A percentile compares a stretch with the other conserved stretches of the same genome.
Evolutionary conservation across 2,888 invertebrate species (phyloP).

Genomic region (Oligia latruncula): DNA sequence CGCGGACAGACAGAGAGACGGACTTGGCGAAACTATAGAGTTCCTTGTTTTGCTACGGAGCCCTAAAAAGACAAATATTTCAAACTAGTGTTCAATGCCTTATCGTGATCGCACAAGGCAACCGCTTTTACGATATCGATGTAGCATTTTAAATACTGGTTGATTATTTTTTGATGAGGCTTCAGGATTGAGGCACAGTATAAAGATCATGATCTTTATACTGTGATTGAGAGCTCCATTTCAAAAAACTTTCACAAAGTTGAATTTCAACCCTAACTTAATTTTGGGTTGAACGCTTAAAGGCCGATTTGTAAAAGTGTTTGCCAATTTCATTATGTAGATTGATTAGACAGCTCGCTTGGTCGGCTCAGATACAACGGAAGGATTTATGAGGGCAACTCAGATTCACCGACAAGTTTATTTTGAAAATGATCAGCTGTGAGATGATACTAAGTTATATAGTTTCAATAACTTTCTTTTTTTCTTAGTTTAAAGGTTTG

Average conservation of each 20-base stretch:
- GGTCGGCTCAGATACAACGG: background rate
- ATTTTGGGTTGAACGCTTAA: background rate
- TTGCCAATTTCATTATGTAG: conserved; percentile 33
- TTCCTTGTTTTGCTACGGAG: background rate
- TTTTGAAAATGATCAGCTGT: background rate
- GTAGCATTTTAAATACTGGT: background rate
- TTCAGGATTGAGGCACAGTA: background rate
- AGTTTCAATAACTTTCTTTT: background rate
- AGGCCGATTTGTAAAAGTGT: background rate
- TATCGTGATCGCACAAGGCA: background rate
- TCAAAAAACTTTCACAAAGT: background rate
- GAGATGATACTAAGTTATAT: background rate
- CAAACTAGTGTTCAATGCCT: background rate
- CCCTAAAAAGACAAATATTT: too few relatives aligned
- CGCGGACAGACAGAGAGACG: background rate
- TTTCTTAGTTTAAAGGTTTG: background rate
- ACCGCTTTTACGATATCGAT: background rate
- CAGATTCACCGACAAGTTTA: background rate
- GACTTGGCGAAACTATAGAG: background rate
- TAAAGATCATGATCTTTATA: too few relatives aligned
- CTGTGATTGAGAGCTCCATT: background rate
- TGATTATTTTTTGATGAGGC: background rate
- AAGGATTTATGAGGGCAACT: background rate
- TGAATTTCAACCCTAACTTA: background rate
- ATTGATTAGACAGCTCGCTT: background rate